Percentiles rank a stretch among this genome's conserved stretches.
These are phyloP conservation scores for Gymnobelideus leadbeateri DNA, from an alignment of 2,113 vertebrate genomes.

Conservation along the genomic window DNA sequence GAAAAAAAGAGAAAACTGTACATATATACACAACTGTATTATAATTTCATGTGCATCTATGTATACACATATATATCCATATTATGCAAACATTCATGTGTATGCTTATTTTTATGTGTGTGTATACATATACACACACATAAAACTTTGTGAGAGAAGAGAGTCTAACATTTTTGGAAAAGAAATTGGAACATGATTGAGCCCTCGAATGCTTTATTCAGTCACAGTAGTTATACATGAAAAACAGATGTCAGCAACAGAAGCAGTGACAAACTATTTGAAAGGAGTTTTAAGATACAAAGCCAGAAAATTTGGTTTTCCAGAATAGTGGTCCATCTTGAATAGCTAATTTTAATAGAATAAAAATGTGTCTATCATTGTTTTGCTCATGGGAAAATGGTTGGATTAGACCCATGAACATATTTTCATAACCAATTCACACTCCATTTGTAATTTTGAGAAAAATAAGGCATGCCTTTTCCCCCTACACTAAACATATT, in stretches of 20 bases:
- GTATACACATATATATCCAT: background rate
- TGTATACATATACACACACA: background rate
- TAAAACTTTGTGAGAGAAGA: background rate
- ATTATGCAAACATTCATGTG: background rate
- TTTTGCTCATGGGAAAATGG: background rate
- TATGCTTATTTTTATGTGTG: background rate
- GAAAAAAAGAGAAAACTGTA: background rate
- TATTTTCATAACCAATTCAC: background rate
- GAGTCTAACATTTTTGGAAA: background rate
- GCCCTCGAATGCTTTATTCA: background rate
- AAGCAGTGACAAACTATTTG: background rate
- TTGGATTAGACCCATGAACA: background rate
- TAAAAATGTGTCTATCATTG: background rate
- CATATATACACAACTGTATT: background rate
- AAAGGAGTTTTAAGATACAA: background rate
- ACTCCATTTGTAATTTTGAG: background rate
- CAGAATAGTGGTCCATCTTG: background rate
- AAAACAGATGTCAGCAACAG: background rate
- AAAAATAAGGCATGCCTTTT: background rate
- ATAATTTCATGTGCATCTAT: background rate
- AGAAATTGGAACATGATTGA: background rate
- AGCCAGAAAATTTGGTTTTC: background rate
- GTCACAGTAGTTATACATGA: background rate
- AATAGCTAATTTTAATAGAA: constrained; percentile 24
- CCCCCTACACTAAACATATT: background rate